phyloP scores from a whole-genome alignment of 2,888 invertebrate species.

The Dolomedes plantarius region DNA sequence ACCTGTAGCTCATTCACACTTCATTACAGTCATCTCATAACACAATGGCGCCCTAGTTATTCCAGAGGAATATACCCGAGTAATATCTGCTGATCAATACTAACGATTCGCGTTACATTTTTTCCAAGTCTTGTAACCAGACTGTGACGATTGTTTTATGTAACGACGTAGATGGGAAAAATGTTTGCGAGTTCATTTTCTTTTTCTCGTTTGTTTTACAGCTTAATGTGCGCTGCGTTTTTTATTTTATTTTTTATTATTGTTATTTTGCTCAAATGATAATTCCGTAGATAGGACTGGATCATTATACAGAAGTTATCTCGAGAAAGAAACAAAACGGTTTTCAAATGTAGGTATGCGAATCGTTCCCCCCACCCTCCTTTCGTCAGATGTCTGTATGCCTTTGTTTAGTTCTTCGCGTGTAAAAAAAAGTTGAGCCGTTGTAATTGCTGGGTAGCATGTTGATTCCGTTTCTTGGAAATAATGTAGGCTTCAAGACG shows the following conservation, averaged over 20 bases:
- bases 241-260: constrained; percentile 5
- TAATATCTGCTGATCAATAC: constrained; percentile 53
- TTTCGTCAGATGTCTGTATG: too few species aligned
- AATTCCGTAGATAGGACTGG: constrained; percentile 19
- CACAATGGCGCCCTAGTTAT: constrained; percentile 63
- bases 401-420: too few species aligned
- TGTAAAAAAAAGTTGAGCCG: too few species aligned
- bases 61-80: constrained; percentile 48
- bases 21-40: constrained; percentile 1
- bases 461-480: too few species aligned
- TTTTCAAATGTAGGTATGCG: too few species aligned
- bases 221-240: neutral
- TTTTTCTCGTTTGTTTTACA: neutral
- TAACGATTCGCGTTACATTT: constrained; percentile 32
- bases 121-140: constrained; percentile 34
- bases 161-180: constrained; percentile 24
- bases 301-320: constrained; percentile 44
- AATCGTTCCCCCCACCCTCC: too few species aligned
- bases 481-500: too few species aligned
- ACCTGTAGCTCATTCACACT: neutral
- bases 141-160: constrained; percentile 66
- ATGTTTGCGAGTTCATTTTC: neutral
- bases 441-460: too few species aligned
- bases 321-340: neutral
- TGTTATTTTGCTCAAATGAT: constrained; percentile 20